Base-by-base conservation (phyloP, 2,113 vertebrate genomes). In the Cheilinus undulatus region DNA sequence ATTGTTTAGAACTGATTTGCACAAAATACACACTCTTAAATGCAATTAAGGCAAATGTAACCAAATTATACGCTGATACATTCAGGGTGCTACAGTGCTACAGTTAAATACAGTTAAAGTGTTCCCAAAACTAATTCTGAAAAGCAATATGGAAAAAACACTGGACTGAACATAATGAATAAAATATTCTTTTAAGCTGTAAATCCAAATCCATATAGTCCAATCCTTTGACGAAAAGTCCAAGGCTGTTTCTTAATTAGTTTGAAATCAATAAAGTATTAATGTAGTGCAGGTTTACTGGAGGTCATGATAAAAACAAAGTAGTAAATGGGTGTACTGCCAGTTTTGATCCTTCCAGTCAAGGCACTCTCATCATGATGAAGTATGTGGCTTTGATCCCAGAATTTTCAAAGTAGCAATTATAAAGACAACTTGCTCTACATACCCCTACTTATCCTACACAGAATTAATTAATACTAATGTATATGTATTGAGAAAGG, bases 351-450 rank as follows among this genome's bases (percentile, higher is more conserved):
- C 48, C 22, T 69, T 80, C 65, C 82, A 86, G 73, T 83, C 43
- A 74, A 53, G 73, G 30, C 70, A 60, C 67, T 74, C 42, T 87
- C 76, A 65, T 82, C 32, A 15, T 78, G 65, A 82, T 74, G 49
- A 75, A 86, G 60, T 53, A 38, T 2, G 40, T 84, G 85, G 85
- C 76, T 66, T 62, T 30, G 42, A 79, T 80, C 86, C 74, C 76
- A 74, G 76, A 82, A 71, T 50, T 32, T 65, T 73, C 26, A 68
- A 50, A 64, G 64, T 42, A 57, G 68, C 69, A 83, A 75, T 85
- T 78, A 82, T 69, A 65, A 80, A 82, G 53, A 73, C 52, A 69
- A 80, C 62, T 80, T 64, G 69, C 72, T 38, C 61, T 50, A 58
- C 63, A 80, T 30, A 26, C 42, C 32, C 42, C 3, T 32, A 57